Conservation (phyloP, 2,797 vertebrate species). For the Dicrostonyx torquatus region DNA sequence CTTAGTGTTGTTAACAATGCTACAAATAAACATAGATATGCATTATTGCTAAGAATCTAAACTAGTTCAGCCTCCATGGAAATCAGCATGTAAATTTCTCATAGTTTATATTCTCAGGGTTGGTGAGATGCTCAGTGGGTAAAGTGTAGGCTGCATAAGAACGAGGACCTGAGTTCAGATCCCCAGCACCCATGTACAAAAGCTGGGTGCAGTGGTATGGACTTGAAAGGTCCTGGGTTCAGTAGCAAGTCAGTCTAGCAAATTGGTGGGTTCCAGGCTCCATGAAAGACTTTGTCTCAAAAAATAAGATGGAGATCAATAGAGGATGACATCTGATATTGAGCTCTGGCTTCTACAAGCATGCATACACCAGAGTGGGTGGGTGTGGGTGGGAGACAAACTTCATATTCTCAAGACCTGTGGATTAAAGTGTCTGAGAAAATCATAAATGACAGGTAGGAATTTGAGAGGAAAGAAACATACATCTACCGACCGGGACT, state of each 20-base stretch:
- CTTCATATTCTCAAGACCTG: background rate
- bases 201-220: background rate
- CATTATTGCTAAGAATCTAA: background rate
- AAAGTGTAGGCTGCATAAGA: background rate
- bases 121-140: background rate
- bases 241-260: background rate
- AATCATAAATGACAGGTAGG: conserved; percentile 8
- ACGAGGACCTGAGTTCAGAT: background rate
- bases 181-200: background rate
- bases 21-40: background rate
- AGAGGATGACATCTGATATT: background rate
- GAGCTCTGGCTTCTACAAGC: background rate
- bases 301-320: background rate
- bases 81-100: background rate
- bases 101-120: background rate
- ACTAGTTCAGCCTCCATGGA: background rate
- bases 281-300: background rate
- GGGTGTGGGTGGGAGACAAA: background rate
- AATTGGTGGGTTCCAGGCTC: background rate
- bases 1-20: background rate
- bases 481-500: background rate
- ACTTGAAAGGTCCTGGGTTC: background rate
- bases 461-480: conserved; percentile 14
- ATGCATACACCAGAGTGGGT: too few species aligned
- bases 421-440: conserved; percentile 40